These are phyloP conservation scores for Echinometra lucunter DNA, from an alignment of 53 echinoderm and acorn worm genomes.

Conservation along the genomic window DNA sequence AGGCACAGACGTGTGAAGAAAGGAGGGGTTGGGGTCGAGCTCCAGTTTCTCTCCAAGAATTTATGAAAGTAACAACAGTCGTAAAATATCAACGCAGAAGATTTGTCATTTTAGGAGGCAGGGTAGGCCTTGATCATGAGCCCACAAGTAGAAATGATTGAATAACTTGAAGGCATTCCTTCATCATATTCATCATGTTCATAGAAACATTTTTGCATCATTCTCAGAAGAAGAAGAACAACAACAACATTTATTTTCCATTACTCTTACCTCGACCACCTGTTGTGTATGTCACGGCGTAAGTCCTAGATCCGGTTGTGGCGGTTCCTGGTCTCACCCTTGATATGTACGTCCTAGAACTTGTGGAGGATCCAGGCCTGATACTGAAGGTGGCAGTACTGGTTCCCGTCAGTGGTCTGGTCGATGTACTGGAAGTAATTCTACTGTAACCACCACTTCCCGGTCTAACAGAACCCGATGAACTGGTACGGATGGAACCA, in stretches of 20 bases:
- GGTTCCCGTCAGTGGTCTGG: neutral
- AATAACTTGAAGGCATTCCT: no score
- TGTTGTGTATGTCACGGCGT: conserved; percentile 56
- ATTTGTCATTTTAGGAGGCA: no score
- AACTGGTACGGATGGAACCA: conserved; percentile 2
- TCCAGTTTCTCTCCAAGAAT: no score
- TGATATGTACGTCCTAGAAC: conserved; percentile 51
- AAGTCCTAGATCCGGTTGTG: conserved; percentile 54
- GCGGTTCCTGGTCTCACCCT: conserved; percentile 51
- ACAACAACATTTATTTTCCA: no score
- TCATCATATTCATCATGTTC: neutral
- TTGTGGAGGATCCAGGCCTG: conserved; percentile 53
- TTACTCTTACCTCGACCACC: conserved; percentile 47
- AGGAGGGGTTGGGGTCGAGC: no score
- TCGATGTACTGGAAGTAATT: neutral
- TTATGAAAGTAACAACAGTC: no score
- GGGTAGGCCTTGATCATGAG: no score
- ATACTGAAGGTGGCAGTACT: conserved; percentile 47
- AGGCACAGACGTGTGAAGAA: no score
- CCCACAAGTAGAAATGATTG: no score
- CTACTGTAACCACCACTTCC: conserved; percentile 18
- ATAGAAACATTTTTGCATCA: neutral
- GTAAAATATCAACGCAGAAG: no score
- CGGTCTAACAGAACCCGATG: conserved; percentile 31
- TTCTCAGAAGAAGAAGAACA: neutral